Evolutionary conservation across 2,113 vertebrate species (phyloP).

Genomic region (Sitta europaea): DNA sequence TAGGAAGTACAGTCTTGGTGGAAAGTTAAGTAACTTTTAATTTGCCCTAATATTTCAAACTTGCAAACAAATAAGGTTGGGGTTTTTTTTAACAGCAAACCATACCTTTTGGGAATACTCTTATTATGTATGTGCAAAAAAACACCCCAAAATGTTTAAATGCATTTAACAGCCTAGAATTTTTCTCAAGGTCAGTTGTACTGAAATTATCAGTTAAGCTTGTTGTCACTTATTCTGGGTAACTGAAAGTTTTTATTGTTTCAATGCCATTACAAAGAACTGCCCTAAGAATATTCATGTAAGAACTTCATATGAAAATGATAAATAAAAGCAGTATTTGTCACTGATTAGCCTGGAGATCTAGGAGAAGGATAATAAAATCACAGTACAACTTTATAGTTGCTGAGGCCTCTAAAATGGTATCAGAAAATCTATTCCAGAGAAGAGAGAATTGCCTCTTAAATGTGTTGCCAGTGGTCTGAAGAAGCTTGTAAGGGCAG

Average conservation of each 20-base stretch:
- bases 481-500: neutral
- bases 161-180: neutral
- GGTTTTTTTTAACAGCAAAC: neutral
- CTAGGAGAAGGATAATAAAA: neutral
- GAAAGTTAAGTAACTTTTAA: neutral
- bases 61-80: neutral
- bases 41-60: neutral
- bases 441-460: neutral
- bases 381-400: neutral
- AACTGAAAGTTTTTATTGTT: neutral
- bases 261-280: neutral
- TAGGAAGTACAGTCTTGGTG: neutral
- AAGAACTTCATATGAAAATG: neutral
- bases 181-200: neutral
- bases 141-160: neutral
- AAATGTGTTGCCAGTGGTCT: neutral
- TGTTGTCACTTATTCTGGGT: neutral
- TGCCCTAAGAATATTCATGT: neutral
- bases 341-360: neutral
- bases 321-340: neutral
- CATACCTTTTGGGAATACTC: neutral
- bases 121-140: neutral
- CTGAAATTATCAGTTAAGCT: neutral
- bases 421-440: neutral
- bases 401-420: neutral